Evolutionary conservation across 1,140 invertebrate species (phyloP), one percentile per base, ranked within the genome.

Genomic region (Drosophila saltans): DNA sequence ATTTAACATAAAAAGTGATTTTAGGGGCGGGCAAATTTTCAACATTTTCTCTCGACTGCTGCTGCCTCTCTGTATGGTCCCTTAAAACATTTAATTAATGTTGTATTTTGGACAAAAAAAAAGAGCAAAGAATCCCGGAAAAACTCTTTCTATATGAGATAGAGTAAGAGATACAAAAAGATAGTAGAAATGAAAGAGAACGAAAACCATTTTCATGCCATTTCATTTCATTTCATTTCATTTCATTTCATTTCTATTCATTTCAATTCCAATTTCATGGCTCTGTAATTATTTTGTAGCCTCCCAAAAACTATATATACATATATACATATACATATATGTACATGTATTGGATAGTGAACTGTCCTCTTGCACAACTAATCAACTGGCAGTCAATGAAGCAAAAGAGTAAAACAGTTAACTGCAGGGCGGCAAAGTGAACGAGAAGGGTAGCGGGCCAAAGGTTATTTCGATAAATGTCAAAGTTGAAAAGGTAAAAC

Each of bases 261-360:
- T 76, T 83, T 83, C 81, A 83, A 83, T 83, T 83, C 83, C 80
- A 83, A 83, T 83, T 83, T 83, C 80, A 83, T 83, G 81, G 74
- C 72, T 83, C 72, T 66, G 80, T 83, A 83, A 83, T 83, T 83
- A 83, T 83, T 83, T 80, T 76, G 72, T 75, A 75, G 45, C 21
- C 16, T 16, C 45, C 72, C 66, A 52, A 52, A 48, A 21, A 48
- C 3, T 7, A 45, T 21, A 45, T 45, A 21, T 2, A 21, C 6
- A 48, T 26, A 48, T 48, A 24, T 48, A 52, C 7, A 7, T 24
- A 10, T 52, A 10, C 10, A 7, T n/a, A 52, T 3, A 10, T 26
- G 10, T 21, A 52, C 5, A 45, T 16, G 21, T 52, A 26, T 39
- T 21, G 45, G 9, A 40, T 8, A 40, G 8, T 52, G 45, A 24